Base-by-base conservation (phyloP, 1,140 invertebrate species). In the Laupala kohalensis region DNA sequence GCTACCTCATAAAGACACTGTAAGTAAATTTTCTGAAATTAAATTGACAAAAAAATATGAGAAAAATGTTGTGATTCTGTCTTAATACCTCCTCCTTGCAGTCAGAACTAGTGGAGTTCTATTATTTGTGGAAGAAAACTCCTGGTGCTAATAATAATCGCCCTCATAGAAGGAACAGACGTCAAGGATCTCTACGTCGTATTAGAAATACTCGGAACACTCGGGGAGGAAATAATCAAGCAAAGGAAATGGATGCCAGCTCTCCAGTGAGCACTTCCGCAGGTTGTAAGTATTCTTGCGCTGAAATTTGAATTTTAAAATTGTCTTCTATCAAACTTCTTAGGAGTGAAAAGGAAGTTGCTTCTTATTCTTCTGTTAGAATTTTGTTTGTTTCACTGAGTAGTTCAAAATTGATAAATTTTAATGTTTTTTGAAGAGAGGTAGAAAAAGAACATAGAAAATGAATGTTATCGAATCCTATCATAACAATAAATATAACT, bases 91-190 rank as follows among this genome's bases (percentile, higher is more conserved):
- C 74, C 71, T 78, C 62, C 75, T 84, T 85, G 26, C 79, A 93
- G 91, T 89, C 94, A 64, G 96, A 99, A 79, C 83, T 99, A 76
- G 95, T 99, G 27, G 96, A 98, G 79, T 99, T 95, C 84, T 99
- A 99, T 82, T 99, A 99, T 84, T 86, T 98, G 79, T 99, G 97
- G 97, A 99, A 99, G 84, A 99, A 99, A 84, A 98, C 96, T n/a
- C 95, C 96, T n/a, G 93, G 93, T 76, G 96, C 96, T 65, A 93
- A 94, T 79, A 94, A 93, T 80, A 94, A 95, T 81, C 86, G 95
- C 71, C 95, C 95, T 25, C 94, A 97, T 79, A 85, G 95, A 70
- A 85, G 95, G 37, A 84, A 85, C 78, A 85, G 94, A 69, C 84
- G 95, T 70, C 92, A 93, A 80, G 92, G 91, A 75, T 94, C 94